phyloP scores from a whole-genome alignment of 2,888 invertebrate genomes.

The Drosophila birchii region DNA sequence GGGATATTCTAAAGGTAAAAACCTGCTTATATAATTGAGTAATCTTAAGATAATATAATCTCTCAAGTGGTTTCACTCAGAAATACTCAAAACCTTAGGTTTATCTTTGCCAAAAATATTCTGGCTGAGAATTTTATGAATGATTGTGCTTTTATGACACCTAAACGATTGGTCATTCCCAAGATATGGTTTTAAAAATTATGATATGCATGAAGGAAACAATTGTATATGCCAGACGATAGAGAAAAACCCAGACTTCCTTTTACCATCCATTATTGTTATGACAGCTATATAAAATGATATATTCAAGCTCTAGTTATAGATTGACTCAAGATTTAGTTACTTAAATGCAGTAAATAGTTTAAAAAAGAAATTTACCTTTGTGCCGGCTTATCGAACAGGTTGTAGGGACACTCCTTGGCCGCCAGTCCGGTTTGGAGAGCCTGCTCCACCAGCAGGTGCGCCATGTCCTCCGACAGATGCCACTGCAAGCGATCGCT shows the following conservation, averaged over 20 bases:
- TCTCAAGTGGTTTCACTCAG: neutral
- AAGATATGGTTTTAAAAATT: neutral
- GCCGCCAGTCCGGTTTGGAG: slow-evolving; percentile 76
- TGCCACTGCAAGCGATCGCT: slow-evolving; percentile 77
- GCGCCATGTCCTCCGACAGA: slow-evolving; percentile 78
- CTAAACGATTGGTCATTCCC: slow-evolving; percentile 5
- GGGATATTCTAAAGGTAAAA: neutral
- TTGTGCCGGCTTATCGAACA: slow-evolving; percentile 75
- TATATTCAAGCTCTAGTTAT: neutral
- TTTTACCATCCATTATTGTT: neutral
- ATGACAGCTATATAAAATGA: neutral
- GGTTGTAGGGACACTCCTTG: slow-evolving; percentile 79
- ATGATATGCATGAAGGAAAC: neutral
- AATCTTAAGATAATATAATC: neutral
- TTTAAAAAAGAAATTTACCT: slow-evolving; percentile 62
- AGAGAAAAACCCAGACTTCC: slow-evolving; percentile 5
- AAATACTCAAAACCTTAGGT: neutral
- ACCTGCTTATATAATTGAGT: neutral
- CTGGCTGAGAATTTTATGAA: slow-evolving; percentile 1
- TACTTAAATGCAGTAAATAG: neutral
- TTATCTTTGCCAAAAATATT: neutral
- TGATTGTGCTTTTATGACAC: slow-evolving; percentile 2
- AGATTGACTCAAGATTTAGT: neutral
- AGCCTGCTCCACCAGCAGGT: slow-evolving; percentile 80
- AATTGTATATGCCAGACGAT: neutral